These are phyloP conservation scores for Pinctada fucata DNA, from an alignment of 2,888 invertebrate genomes.

Conservation along the genomic window DNA sequence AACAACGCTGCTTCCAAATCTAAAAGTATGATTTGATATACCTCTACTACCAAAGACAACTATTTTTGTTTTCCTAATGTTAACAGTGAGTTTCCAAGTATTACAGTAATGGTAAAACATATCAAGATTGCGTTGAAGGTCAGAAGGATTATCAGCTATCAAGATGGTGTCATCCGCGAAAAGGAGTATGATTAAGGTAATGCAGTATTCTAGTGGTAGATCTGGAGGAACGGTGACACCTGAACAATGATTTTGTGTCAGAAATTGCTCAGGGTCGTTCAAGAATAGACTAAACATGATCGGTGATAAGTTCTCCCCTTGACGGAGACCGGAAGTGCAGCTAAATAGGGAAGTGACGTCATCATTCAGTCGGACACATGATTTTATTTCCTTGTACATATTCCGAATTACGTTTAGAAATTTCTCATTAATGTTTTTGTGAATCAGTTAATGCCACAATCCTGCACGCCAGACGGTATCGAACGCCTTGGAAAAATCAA, in stretches of 20 bases:
- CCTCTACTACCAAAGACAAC: constrained; percentile 10
- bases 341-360: constrained; percentile 18
- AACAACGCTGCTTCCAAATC: no score
- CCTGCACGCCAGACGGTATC: constrained; percentile 29
- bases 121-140: constrained; percentile 8
- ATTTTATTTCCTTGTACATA: constrained; percentile 30
- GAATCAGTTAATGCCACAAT: constrained; percentile 15
- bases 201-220: not conserved
- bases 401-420: constrained; percentile 23
- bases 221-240: not conserved
- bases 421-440: no score
- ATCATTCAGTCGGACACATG: constrained; percentile 22
- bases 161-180: constrained; percentile 32
- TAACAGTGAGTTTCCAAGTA: constrained; percentile 21
- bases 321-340: constrained; percentile 26
- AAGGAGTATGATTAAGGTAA: constrained; percentile 21
- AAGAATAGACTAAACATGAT: constrained; percentile 27
- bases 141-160: constrained; percentile 8
- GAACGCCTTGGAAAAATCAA: constrained; percentile 34
- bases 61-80: constrained; percentile 20
- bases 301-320: constrained; percentile 30
- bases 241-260: no score
- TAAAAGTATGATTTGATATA: not conserved
- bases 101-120: constrained; percentile 14
- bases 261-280: constrained; percentile 14